Conservation (phyloP, 2,888 invertebrate species). For the Tetranychus truncatus region DNA sequence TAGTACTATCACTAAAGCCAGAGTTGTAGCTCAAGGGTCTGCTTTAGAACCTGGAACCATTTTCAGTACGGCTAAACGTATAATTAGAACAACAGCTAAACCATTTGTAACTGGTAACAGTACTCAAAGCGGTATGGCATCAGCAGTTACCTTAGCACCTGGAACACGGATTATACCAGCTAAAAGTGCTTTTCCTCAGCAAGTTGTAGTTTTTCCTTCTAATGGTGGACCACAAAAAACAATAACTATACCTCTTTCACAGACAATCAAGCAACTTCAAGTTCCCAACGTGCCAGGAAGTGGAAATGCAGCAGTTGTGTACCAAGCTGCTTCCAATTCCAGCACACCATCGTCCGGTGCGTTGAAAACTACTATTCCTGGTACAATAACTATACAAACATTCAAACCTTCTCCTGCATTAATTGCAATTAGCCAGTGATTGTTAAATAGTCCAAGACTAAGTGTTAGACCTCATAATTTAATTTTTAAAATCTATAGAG, state of each 20-base stretch:
- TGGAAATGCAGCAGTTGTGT: slow-evolving; percentile 11
- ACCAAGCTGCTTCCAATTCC: not conserved
- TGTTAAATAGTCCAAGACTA: too few relatives aligned
- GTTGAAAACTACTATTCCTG: slow-evolving; percentile 7
- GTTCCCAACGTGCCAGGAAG: not conserved
- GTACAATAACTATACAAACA: slow-evolving; percentile 14
- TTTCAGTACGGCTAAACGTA: not conserved
- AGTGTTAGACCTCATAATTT: too few relatives aligned
- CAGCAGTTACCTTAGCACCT: not conserved
- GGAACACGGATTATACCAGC: slow-evolving; percentile 27
- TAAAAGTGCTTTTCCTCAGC: slow-evolving; percentile 28
- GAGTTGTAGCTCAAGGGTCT: not conserved
- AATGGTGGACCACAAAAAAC: slow-evolving; percentile 12
- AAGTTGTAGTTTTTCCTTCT: slow-evolving; percentile 14
- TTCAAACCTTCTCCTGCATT: not conserved
- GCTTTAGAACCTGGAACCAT: not conserved
- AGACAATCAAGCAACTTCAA: slow-evolving; percentile 13
- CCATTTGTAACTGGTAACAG: not conserved
- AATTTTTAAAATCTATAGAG: too few relatives aligned
- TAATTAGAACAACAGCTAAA: slow-evolving; percentile 4
- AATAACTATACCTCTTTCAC: slow-evolving; percentile 14
- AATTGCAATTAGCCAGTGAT: too few relatives aligned
- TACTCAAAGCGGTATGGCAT: not conserved
- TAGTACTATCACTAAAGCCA: not conserved
- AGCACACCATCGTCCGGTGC: not conserved